These are phyloP conservation scores for Peromyscus californicus DNA, from an alignment of 2,113 vertebrate species.

Conservation along the genomic window DNA sequence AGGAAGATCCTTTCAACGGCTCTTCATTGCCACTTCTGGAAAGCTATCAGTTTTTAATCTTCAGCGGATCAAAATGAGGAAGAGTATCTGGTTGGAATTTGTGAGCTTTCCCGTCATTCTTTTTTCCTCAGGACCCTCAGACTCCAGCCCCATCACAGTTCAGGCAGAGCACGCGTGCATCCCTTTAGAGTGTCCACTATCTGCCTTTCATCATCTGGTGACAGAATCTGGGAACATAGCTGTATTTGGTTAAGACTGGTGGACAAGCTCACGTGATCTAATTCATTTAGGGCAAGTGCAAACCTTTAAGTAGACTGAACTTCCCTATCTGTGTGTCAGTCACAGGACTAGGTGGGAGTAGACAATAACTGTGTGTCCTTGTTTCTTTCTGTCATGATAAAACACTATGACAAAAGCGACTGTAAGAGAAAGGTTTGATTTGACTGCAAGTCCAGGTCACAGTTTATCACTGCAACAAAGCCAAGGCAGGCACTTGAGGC, in stretches of 20 bases:
- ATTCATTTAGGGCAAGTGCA: slow-evolving; percentile 21
- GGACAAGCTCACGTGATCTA: slow-evolving; percentile 25
- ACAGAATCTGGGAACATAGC: neutral
- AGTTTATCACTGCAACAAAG: neutral
- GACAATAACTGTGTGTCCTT: neutral
- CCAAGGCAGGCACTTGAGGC: neutral
- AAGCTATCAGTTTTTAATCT: neutral
- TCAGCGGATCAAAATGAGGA: neutral
- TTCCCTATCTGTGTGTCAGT: neutral
- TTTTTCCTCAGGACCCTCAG: neutral
- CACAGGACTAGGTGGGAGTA: neutral
- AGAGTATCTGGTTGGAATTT: neutral
- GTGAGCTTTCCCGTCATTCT: neutral
- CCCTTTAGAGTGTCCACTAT: neutral
- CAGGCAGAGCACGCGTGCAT: neutral
- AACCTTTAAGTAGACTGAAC: neutral
- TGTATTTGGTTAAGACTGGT: slow-evolving; percentile 20
- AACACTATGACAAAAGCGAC: neutral
- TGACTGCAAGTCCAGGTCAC: too few relatives aligned
- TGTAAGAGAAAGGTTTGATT: neutral
- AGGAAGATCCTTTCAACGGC: neutral
- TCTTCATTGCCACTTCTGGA: neutral
- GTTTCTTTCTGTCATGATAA: neutral
- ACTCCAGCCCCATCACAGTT: neutral
- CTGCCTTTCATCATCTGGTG: neutral